phyloP scores from a whole-genome alignment of 2,113 vertebrate species.

The Strix uralensis region DNA sequence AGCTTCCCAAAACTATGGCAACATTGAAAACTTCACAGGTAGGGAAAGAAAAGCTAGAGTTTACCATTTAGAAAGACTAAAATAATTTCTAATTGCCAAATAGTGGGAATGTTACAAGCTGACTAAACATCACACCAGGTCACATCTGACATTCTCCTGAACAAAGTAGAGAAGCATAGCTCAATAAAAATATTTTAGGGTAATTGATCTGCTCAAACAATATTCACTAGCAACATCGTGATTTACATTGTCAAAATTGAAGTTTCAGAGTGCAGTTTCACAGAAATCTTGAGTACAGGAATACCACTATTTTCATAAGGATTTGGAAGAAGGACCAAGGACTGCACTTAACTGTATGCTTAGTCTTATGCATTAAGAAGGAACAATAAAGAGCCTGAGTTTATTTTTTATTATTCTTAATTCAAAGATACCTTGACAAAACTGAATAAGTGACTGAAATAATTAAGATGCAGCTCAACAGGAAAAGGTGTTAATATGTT shows the following conservation, averaged over 20 bases:
- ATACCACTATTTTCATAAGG: neutral
- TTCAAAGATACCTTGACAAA: neutral
- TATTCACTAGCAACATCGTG: neutral
- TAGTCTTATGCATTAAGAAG: fast-evolving
- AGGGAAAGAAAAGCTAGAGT: neutral
- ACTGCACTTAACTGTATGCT: neutral
- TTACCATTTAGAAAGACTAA: neutral
- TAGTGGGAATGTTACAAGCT: neutral
- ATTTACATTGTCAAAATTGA: neutral
- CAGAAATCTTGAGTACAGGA: neutral
- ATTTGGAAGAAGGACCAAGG: neutral
- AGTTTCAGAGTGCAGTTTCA: neutral
- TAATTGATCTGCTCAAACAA: neutral
- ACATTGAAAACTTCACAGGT: neutral
- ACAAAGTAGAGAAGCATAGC: neutral
- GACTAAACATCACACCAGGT: fast-evolving
- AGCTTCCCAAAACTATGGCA: neutral
- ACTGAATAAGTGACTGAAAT: neutral
- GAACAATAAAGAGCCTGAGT: neutral
- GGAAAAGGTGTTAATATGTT: neutral
- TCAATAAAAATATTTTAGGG: neutral
- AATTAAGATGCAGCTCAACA: neutral
- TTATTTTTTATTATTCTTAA: neutral
- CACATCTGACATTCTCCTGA: neutral
- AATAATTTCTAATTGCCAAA: neutral